These are phyloP conservation scores for Epinotia demarniana DNA, from an alignment of 2,888 invertebrate genomes.

Conservation along the genomic window DNA sequence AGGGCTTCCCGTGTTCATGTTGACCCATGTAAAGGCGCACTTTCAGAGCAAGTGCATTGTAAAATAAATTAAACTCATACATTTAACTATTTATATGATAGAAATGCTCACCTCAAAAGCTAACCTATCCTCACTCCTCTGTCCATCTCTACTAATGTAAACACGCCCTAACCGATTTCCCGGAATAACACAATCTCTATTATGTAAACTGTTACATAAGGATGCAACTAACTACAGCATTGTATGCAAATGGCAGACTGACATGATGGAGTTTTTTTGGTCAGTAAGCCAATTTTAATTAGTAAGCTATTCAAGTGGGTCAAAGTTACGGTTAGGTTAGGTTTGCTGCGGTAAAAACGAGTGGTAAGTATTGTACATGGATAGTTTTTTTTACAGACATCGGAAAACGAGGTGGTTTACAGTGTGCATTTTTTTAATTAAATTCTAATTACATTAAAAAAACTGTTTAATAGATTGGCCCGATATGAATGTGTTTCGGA, in stretches of 20 bases:
- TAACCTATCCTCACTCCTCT: neutral
- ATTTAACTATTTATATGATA: too few relatives aligned
- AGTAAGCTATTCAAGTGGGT: neutral
- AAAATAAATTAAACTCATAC: neutral
- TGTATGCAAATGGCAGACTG: neutral
- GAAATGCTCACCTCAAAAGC: neutral
- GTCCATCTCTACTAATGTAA: neutral
- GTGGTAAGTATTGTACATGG: too few relatives aligned
- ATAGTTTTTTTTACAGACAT: too few relatives aligned
- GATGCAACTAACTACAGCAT: neutral
- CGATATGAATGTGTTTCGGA: too few relatives aligned
- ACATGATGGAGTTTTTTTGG: neutral
- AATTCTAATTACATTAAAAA: too few relatives aligned
- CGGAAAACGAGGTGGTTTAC: too few relatives aligned
- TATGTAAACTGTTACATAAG: conserved; percentile 4
- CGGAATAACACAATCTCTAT: conserved; percentile 1
- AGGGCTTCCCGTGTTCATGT: too few relatives aligned
- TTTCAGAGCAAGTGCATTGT: too few relatives aligned
- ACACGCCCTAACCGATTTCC: neutral
- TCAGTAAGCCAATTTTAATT: neutral
- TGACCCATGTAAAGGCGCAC: too few relatives aligned
- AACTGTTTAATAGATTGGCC: too few relatives aligned
- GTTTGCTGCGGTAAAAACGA: neutral
- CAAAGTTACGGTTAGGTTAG: neutral
- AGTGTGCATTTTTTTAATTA: too few relatives aligned